These are phyloP conservation scores for Pardalotus punctatus DNA, from an alignment of 2,113 vertebrate species.

Conservation along the genomic window DNA sequence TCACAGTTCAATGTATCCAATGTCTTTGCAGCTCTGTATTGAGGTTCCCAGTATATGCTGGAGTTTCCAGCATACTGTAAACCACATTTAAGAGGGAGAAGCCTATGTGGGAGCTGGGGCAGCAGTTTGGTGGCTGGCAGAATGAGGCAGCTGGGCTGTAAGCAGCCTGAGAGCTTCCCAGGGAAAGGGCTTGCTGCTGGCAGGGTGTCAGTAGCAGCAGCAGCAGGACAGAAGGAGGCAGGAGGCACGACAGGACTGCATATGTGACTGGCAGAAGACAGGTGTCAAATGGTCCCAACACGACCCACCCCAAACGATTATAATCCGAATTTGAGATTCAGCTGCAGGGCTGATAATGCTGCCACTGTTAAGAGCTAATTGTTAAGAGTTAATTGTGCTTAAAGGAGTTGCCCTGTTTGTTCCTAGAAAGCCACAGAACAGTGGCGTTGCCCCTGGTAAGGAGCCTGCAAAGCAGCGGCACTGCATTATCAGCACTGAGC, in stretches of 20 bases:
- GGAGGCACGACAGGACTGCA: neutral
- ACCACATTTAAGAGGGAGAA: neutral
- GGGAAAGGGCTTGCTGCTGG: slow-evolving; percentile 1
- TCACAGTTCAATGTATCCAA: neutral
- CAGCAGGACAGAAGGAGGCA: slow-evolving; percentile 1
- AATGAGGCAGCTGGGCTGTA: neutral
- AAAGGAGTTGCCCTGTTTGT: neutral
- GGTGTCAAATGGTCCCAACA: neutral
- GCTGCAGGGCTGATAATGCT: neutral
- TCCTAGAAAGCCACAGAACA: neutral
- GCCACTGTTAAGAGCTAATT: neutral
- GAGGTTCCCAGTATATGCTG: neutral
- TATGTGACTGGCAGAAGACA: neutral
- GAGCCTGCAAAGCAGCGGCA: neutral
- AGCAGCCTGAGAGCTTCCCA: neutral
- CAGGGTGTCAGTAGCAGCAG: neutral
- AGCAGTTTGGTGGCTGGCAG: neutral
- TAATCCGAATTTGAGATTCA: neutral
- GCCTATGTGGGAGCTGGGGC: neutral
- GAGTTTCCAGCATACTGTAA: neutral
- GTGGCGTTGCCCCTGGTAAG: fast-evolving
- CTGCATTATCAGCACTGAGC: neutral
- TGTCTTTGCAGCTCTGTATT: neutral
- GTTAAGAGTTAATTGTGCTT: neutral
- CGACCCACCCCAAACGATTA: neutral